phyloP scores from a whole-genome alignment of 2,888 invertebrate species.

The Isotomurus palustris region DNA sequence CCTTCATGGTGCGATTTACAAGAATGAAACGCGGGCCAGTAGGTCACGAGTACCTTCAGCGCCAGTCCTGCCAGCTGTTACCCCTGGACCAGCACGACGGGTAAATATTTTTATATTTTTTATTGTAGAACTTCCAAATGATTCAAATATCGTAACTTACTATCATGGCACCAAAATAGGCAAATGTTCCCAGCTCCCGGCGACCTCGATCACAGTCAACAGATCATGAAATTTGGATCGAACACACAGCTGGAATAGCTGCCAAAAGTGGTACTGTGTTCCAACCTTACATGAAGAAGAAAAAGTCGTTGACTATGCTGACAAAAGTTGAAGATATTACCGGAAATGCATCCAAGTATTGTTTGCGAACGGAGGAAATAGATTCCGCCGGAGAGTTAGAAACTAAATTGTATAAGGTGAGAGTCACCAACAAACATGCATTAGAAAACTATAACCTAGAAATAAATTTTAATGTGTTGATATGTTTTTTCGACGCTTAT shows the following conservation, averaged over 20 bases:
- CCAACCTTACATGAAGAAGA: slow-evolving; percentile 75
- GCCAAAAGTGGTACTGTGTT: slow-evolving; percentile 71
- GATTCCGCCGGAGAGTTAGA: slow-evolving; percentile 89
- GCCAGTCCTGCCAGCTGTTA: slow-evolving; percentile 15
- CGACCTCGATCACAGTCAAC: slow-evolving; percentile 68
- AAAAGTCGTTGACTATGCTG: slow-evolving; percentile 72
- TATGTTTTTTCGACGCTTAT: background rate
- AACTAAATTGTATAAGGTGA: slow-evolving; percentile 83
- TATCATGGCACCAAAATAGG: background rate
- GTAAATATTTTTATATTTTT: slow-evolving; percentile 9
- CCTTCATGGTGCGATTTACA: slow-evolving; percentile 15
- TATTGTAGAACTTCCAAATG: background rate
- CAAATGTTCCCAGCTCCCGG: background rate
- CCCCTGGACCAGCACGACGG: slow-evolving; percentile 7
- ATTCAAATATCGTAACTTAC: background rate
- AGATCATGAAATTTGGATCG: slow-evolving; percentile 74
- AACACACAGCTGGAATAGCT: slow-evolving; percentile 72
- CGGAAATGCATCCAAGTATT: slow-evolving; percentile 67
- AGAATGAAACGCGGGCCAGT: background rate
- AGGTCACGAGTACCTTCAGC: slow-evolving; percentile 23
- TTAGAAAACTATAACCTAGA: too few species aligned
- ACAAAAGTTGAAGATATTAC: slow-evolving; percentile 66
- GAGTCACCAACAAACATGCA: background rate
- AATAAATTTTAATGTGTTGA: too few species aligned
- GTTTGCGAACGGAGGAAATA: slow-evolving; percentile 84